These are phyloP conservation scores for Auanema sp. DNA, from an alignment of 2,888 invertebrate species.

Conservation along the genomic window DNA sequence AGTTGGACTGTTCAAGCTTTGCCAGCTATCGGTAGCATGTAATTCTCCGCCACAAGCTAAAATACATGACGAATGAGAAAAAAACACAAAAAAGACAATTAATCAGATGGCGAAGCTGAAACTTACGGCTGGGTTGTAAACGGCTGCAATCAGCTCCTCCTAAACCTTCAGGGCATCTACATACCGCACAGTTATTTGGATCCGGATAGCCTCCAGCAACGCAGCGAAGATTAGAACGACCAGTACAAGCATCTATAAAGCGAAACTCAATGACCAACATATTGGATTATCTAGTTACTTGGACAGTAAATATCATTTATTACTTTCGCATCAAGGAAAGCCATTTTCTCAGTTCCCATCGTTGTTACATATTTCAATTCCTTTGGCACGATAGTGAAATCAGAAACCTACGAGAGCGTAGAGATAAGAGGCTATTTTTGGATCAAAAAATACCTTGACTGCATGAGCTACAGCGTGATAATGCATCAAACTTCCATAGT, in stretches of 20 bases:
- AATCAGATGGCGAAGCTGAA: neutral
- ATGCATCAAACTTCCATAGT: constrained; percentile 63
- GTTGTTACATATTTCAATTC: constrained; percentile 64
- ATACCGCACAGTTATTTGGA: constrained; percentile 60
- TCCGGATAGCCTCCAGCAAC: constrained; percentile 62
- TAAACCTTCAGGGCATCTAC: constrained; percentile 60
- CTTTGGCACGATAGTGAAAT: constrained; percentile 63
- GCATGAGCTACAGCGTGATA: constrained; percentile 64
- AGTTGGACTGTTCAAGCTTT: constrained; percentile 56
- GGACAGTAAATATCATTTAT: constrained; percentile 64
- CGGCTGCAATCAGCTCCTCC: constrained; percentile 60
- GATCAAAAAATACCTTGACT: constrained; percentile 41
- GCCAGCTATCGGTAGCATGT: constrained; percentile 60
- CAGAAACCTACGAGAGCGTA: constrained; percentile 47
- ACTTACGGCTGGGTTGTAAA: constrained; percentile 58
- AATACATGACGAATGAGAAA: constrained; percentile 11
- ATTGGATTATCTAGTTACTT: constrained; percentile 35
- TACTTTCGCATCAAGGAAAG: constrained; percentile 62
- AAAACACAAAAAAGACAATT: neutral
- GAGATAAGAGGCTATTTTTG: too few species aligned
- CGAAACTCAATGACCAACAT: neutral
- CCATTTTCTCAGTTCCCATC: constrained; percentile 64
- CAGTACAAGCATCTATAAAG: constrained; percentile 47
- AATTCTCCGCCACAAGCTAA: constrained; percentile 60
- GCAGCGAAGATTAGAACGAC: constrained; percentile 49